Evolutionary conservation across 2,888 invertebrate species (phyloP).

Genomic region (Ormia ochracea): DNA sequence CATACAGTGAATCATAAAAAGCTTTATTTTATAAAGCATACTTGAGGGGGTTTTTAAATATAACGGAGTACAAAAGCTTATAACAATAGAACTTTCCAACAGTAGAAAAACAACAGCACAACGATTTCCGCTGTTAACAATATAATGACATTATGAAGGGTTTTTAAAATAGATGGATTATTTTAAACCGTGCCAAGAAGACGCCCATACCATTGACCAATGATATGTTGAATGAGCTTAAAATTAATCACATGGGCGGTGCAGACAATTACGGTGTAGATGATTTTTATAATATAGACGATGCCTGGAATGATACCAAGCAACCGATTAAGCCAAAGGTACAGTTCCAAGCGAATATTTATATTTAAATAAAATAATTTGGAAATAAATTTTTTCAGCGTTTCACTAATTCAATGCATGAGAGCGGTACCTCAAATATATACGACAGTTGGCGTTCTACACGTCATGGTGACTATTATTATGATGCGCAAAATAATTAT

Average conservation of each 20-base stretch:
- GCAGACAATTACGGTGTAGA: conserved; percentile 81
- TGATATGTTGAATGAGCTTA: conserved; percentile 89
- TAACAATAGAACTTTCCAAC: too few relatives aligned
- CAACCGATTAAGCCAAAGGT: conserved; percentile 79
- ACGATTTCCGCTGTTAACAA: too few relatives aligned
- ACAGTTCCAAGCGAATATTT: too few relatives aligned
- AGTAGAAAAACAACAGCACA: too few relatives aligned
- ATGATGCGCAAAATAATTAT: conserved; percentile 72
- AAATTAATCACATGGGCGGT: conserved; percentile 88
- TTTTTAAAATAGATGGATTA: too few relatives aligned
- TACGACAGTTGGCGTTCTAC: conserved; percentile 88
- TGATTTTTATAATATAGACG: conserved; percentile 84
- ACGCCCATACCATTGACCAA: conserved; percentile 87
- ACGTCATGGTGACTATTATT: conserved; percentile 78
- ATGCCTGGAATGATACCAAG: conserved; percentile 84
- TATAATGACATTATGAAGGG: too few relatives aligned
- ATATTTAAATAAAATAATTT: too few relatives aligned
- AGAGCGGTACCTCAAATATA: conserved; percentile 83
- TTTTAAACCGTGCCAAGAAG: conserved; percentile 86
- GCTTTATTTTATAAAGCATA: too few relatives aligned
- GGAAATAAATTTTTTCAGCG: too few relatives aligned
- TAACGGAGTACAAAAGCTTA: too few relatives aligned
- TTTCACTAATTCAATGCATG: conserved; percentile 81
- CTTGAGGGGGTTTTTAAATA: too few relatives aligned
- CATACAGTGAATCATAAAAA: too few relatives aligned